phyloP scores from a whole-genome alignment of 1,140 invertebrate genomes.

The Triops longicaudatus region DNA sequence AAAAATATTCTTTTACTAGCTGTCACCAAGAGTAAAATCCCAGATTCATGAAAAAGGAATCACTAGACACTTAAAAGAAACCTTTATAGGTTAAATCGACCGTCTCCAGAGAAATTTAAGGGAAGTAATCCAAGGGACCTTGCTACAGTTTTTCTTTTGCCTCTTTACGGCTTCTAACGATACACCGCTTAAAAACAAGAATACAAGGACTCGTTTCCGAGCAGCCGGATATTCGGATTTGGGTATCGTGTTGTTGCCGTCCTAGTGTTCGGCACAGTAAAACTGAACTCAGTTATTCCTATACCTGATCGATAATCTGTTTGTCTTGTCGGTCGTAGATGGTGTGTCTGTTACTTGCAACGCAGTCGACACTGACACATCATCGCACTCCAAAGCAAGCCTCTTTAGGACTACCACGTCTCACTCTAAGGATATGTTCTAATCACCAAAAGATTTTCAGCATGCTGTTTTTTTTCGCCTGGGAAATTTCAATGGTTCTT shows the following conservation, averaged over 20 bases:
- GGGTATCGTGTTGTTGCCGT: background rate
- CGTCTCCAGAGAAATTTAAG: background rate
- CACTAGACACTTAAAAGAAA: background rate
- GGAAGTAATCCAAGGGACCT: background rate
- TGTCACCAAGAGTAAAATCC: background rate
- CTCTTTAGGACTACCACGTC: background rate
- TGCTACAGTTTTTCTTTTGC: background rate
- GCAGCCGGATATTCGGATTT: conserved; percentile 5
- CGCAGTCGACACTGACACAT: background rate
- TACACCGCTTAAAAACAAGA: background rate
- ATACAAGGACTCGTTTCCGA: background rate
- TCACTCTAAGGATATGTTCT: background rate
- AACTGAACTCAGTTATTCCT: background rate
- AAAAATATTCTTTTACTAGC: too few relatives aligned
- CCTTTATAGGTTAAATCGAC: background rate
- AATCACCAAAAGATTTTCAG: too few relatives aligned
- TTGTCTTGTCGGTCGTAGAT: conserved; percentile 3
- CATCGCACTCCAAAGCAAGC: background rate
- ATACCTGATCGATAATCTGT: conserved; percentile 12
- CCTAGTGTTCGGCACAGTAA: background rate
- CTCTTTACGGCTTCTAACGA: background rate
- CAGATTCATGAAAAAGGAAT: background rate
- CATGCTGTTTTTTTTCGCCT: too few relatives aligned
- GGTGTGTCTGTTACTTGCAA: background rate
- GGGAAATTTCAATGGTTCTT: too few relatives aligned